A percentile compares a stretch with the other conserved stretches of the same genome.
These are phyloP conservation scores for Buphagus erythrorhynchus DNA, from an alignment of 2,797 vertebrate species.

Conservation along the genomic window DNA sequence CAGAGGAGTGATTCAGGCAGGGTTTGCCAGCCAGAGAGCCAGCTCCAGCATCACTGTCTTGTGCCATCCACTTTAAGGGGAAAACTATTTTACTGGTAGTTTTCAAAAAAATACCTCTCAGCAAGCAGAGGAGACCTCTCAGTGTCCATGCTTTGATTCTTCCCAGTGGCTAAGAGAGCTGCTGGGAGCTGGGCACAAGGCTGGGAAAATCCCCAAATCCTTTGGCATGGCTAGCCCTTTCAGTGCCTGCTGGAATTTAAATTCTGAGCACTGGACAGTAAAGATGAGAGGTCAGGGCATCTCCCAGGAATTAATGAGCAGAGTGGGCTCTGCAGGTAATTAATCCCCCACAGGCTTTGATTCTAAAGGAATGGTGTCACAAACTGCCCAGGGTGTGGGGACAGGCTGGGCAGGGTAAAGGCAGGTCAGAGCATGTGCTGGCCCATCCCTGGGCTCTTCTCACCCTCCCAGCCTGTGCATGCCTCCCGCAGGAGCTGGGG, in stretches of 20 bases:
- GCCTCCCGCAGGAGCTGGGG: background rate
- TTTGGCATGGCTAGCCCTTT: background rate
- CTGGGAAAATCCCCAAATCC: background rate
- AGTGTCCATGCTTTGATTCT: background rate
- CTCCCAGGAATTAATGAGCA: background rate
- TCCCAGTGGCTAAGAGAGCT: background rate
- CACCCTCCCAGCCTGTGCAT: background rate
- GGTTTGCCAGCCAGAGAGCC: background rate
- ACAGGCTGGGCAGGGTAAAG: background rate
- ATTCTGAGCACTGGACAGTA: background rate
- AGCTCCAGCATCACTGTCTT: background rate
- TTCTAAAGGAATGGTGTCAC: background rate
- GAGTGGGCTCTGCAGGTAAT: background rate
- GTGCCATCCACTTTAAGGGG: background rate
- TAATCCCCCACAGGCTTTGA: background rate
- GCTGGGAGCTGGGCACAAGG: background rate
- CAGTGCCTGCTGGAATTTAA: background rate
- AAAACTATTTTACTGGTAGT: background rate
- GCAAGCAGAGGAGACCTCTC: background rate
- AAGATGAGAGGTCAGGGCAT: background rate
- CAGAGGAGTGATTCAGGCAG: background rate
- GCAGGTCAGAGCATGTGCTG: background rate
- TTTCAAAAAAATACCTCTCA: background rate
- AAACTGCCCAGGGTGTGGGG: background rate
- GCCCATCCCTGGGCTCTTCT: background rate